Conservation (phyloP, 2,113 vertebrate genomes). For the Strigops habroptila region DNA sequence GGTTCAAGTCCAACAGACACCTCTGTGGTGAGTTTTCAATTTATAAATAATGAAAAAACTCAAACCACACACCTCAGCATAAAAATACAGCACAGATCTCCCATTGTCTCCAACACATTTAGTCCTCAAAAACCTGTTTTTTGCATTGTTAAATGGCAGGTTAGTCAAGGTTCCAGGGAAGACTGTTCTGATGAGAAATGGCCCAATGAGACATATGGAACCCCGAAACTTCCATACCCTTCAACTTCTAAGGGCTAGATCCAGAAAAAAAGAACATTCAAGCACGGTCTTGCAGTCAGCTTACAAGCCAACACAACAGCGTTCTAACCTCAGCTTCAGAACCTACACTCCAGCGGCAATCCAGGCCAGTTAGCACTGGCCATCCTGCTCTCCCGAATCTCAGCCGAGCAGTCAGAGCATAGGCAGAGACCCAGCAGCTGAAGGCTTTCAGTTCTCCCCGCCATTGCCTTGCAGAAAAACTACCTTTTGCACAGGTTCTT, state of each 20-base stretch:
- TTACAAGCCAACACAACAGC: background rate
- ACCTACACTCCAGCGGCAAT: fast-evolving
- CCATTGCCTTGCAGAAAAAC: too few species aligned
- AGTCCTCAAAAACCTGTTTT: background rate
- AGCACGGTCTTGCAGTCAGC: background rate
- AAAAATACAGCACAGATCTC: background rate
- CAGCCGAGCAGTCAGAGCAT: background rate
- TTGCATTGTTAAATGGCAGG: background rate
- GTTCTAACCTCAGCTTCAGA: background rate
- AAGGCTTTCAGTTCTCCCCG: background rate
- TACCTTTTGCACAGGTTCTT: background rate
- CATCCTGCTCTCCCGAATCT: fast-evolving
- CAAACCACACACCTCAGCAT: background rate
- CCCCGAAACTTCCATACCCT: background rate
- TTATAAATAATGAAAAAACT: fast-evolving
- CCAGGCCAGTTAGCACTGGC: fast-evolving
- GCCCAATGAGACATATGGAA: fast-evolving
- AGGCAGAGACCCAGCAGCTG: background rate
- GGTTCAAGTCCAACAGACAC: background rate
- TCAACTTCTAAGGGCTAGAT: background rate
- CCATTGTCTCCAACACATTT: background rate
- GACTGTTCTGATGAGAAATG: background rate
- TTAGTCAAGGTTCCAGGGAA: background rate
- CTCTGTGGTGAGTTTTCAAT: background rate
- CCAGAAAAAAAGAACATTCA: background rate